Conservation (phyloP, 1,140 invertebrate species). For the Aphis craccivora region DNA sequence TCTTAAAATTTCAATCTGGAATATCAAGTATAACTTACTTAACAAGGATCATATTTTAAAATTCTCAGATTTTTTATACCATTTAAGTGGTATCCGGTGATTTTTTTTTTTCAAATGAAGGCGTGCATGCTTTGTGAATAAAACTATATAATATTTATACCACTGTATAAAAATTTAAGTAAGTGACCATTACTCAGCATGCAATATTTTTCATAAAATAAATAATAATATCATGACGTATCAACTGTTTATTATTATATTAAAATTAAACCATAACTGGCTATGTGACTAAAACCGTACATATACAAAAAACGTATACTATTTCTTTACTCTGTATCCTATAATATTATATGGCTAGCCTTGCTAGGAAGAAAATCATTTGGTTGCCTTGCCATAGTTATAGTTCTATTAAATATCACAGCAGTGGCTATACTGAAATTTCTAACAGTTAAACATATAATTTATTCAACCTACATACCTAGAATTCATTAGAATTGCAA, state of each 20-base stretch:
- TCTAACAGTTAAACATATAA: background rate
- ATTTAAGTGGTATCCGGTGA: too few relatives aligned
- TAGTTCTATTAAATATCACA: background rate
- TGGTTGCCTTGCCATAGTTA: background rate
- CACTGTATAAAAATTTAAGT: background rate
- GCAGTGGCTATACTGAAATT: background rate
- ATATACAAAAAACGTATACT: background rate
- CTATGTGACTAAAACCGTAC: background rate
- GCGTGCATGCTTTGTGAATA: background rate
- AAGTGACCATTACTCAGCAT: background rate
- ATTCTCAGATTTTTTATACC: too few relatives aligned
- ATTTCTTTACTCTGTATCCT: background rate
- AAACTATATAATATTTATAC: background rate
- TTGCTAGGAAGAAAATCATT: background rate
- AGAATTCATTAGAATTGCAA: background rate
- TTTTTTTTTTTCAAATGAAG: too few relatives aligned
- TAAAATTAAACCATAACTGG: background rate
- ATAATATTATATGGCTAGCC: too few relatives aligned
- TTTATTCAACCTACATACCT: background rate
- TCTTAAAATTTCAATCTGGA: background rate
- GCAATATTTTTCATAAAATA: background rate
- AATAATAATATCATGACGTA: background rate
- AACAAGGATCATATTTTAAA: too few relatives aligned
- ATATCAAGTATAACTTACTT: too few relatives aligned
- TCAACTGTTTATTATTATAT: background rate